Evolutionary conservation across 1,140 invertebrate genomes (phyloP).

Genomic region (Melipona quadrifasciata): DNA sequence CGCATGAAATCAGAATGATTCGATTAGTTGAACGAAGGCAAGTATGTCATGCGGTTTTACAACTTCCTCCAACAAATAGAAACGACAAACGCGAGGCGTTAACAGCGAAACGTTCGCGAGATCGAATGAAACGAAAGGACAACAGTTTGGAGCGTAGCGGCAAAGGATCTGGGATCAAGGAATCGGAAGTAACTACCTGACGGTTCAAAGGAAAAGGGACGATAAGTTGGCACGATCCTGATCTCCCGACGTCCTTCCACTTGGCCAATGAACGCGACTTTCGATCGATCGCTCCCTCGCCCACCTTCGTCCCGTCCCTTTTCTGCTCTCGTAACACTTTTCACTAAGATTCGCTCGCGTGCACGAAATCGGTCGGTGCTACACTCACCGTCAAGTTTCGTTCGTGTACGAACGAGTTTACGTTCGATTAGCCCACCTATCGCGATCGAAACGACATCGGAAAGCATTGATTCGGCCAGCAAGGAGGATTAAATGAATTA

Average conservation of each 20-base stretch:
- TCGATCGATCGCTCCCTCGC: conserved; percentile 16
- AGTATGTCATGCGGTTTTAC: neutral
- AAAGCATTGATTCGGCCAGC: neutral
- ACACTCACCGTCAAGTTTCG: neutral
- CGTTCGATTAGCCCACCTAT: neutral
- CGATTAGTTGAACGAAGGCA: too few relatives aligned
- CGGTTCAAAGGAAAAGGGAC: conserved; percentile 39
- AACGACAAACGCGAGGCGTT: neutral
- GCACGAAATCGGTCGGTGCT: conserved; percentile 27
- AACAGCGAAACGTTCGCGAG: neutral
- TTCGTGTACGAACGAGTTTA: too few relatives aligned
- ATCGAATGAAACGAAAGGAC: conserved; percentile 13
- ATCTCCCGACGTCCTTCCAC: conserved; percentile 34
- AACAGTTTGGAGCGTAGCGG: neutral
- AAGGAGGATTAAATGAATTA: too few relatives aligned
- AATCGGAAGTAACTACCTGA: conserved; percentile 47
- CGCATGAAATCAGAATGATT: too few relatives aligned
- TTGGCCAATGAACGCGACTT: conserved; percentile 43
- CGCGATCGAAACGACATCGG: neutral
- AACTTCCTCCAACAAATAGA: neutral
- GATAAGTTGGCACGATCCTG: conserved; percentile 36
- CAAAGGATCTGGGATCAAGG: conserved; percentile 1
- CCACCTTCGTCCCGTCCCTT: neutral
- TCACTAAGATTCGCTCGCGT: conserved; percentile 7
- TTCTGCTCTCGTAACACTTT: neutral